Evolutionary conservation across 2,113 vertebrate genomes (phyloP), one percentile per base, ranked within the genome.

Genomic region (Rhagologus leucostigma): DNA sequence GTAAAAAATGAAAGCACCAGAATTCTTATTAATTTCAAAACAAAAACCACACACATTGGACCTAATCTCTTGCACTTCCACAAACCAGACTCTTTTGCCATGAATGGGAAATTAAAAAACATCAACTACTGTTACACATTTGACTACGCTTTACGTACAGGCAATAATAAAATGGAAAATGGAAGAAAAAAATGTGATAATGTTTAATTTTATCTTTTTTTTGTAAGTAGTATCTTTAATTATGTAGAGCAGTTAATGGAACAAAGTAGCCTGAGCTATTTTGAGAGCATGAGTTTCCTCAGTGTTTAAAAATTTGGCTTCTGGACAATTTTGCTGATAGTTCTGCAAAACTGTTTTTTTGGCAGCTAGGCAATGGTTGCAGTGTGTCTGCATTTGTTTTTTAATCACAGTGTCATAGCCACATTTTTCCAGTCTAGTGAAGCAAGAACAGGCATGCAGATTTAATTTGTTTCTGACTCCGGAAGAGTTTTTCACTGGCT

Each of bases 341-440:
- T 78, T 92, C 85, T 88, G 68, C 67, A 96, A 89, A 95, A 91
- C 59, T 79, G 35, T 1, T 42, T 95, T 81, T 87, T 95, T 97
- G 96, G 90, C 90, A 90, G 82, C 79, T 73, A 73, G 22, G 76
- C 75, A 67, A 57, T 52, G 35, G 50, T 83, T 87, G 84, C 53
- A 90, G 69, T 46, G 63, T 70, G 65, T 59, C 63, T 82, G 13
- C 80, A 55, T 89, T 92, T 92, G 70, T 69, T 89, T 95, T 95
- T 94, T 92, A 96, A 97, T 92, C 65, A 96, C 78, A 41, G 90
- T 90, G 91, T 93, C 91, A 89, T 84, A 87, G 53, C 24, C 57
- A 50, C 46, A 60, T 96, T 96, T 95, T 96, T 97, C 87, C 69
- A 94, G 92, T 56, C 78, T 65, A 92, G 42, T 71, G 96, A 95